A percentile compares a stretch with the other conserved stretches of the same genome.
These are phyloP conservation scores for Macaca mulatta DNA, from an alignment of 2,113 vertebrate genomes.

Conservation along the genomic window DNA sequence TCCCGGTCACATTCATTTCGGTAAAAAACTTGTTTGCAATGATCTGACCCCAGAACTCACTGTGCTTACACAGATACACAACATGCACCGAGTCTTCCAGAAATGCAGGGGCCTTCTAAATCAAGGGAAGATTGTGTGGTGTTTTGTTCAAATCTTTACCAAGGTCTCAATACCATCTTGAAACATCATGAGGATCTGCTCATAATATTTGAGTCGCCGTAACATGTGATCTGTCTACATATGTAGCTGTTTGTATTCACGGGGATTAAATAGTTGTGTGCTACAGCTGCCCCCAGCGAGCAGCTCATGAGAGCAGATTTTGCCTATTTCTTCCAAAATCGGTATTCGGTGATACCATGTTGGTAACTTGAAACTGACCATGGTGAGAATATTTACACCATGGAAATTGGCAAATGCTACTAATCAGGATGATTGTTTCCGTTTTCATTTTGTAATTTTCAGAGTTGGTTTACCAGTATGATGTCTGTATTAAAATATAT, in stretches of 20 bases:
- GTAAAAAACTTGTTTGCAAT: not conserved
- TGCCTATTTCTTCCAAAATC: not conserved
- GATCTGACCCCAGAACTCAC: not conserved
- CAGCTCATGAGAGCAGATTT: not conserved
- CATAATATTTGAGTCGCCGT: not conserved
- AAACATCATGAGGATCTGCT: not conserved
- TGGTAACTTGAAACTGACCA: not conserved
- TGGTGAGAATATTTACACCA: not conserved
- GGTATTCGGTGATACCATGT: not conserved
- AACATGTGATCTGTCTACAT: not conserved
- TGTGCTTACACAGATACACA: not conserved
- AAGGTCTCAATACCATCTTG: too few relatives aligned
- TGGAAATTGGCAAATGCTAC: not conserved
- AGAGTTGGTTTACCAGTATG: not conserved
- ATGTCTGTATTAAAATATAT: not conserved
- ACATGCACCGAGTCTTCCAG: not conserved
- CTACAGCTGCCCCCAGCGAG: too few relatives aligned
- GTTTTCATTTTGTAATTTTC: not conserved
- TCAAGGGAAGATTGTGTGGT: not conserved
- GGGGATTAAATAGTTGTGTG: not conserved
- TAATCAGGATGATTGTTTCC: not conserved
- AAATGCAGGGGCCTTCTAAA: not conserved
- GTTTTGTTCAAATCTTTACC: not conserved
- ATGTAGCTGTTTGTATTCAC: not conserved
- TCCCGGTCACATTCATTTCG: not conserved